Evolutionary conservation across 2,888 invertebrate genomes (phyloP), one percentile per base, ranked within the genome.

Genomic region (Alcis repandata): DNA sequence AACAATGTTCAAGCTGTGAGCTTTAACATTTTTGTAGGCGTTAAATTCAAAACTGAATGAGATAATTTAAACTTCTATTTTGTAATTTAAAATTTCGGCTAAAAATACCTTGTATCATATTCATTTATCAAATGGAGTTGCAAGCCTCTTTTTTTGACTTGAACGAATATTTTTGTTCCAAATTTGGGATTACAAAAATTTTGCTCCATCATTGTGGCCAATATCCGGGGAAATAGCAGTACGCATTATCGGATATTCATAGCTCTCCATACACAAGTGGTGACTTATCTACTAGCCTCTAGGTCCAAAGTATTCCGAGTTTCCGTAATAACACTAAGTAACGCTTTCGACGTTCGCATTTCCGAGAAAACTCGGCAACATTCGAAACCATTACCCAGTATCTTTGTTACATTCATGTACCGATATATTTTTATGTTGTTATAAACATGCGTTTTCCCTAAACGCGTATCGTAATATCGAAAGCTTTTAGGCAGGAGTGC

Each of bases 401-500:
- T 69, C 67, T 65, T 62, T 70, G 71, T 68, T 68, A 68, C 63
- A 62, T 68, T 64, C 63, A 62, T 66, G 64, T 61, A 59, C 52
- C 72, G 67, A 68, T 73, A 71, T 66, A 71, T 73, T 71, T 73
- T 70, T 73, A 71, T 70, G 69, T 67, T 60, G 67, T 70, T 73
- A 71, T 69, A 67, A 71, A 73, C 70, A 73, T 69, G 61, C 70
- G 67, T 69, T 73, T 67, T 70, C 69, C 69, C 71, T 57, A 66
- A 67, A 69, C 69, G 65, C 71, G 73, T 68, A 72, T 71, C 69
- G 70, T 70, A 69, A 72, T 74, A 70, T 66, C 60, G 71, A 74
- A 71, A 72, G 72, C 72, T 74, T 74, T 74, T 74, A 74, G 72
- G 68, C 66, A 64, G 69, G 68, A 67, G 69, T 71, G 63, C 69